Base-by-base conservation (phyloP, 2,797 vertebrate species). In the Rhinichthys osculus region DNA sequence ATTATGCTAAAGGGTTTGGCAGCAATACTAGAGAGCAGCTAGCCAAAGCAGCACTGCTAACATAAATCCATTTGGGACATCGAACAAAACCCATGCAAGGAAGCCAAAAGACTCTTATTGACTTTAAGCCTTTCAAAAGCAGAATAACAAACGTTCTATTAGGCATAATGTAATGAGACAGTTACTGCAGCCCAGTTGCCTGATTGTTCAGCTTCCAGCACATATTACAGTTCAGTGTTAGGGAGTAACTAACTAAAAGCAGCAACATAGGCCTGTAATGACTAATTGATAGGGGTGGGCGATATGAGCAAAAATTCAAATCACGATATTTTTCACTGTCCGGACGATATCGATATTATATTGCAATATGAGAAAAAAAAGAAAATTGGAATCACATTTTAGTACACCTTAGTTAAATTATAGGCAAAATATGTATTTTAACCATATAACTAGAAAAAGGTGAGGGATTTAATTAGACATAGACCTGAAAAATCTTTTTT, bases 111-210 rank as follows among this genome's bases (percentile, higher is more conserved):
- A 77, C 47, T 77, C 35, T 64, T 74, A 62, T 77, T 30, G 64
- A 84, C 33, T 64, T 81, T 38, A 69, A 70, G 79, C 66, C 30
- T 70, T 81, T 81, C 50, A 81, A 70, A 70, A 70, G 79, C 33
- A 50, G 42, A 50, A 70, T 54, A 70, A 50, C 27, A 80, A 67
- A 80, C 19, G 19, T n/a, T 50, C 27, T 80, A 67, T 50, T 50
- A 80, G 27, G 78, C 42, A 67, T 67, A 80, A 80, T 80, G 42
- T 66, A 80, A 80, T 67, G 62, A 80, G 62, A 80, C 14, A 7
- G 40, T n/a, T 3, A 1, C 35, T 59, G 17, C 6, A 0, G 42
- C 40, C 3, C 40, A n/a, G 14, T 16, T 1, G 11, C 57, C 27
- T 64, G 54, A 83, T 44, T 35, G 81, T 33, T 83, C n/a, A 62